Evolutionary conservation across 1,140 invertebrate genomes (phyloP), one percentile per base, ranked within the genome.

Genomic region (Magallana angulata): DNA sequence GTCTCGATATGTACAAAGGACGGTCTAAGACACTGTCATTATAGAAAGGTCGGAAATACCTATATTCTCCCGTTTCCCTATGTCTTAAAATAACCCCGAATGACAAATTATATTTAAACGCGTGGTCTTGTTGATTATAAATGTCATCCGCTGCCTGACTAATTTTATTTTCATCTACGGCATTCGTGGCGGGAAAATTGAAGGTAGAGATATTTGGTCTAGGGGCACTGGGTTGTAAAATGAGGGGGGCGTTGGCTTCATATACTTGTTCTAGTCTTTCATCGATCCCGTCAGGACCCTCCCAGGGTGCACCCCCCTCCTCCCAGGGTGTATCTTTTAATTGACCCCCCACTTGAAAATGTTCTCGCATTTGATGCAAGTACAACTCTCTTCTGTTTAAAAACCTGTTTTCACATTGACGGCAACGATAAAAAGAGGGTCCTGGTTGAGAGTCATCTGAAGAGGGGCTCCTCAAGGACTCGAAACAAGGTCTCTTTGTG

Each of bases 61-160:
- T 57, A 57, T 84, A 84, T 18, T 84, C 82, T 16, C 57, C 82
- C 16, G 57, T 84, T 30, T 84, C 82, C n/a, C 56, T 84, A 30
- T 84, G 48, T 59, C 14, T 57, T 16, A 84, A 59, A 58, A 84
- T 84, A 6, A 84, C 58, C n/a, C 82, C 82, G 18, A 84, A 84
- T 11, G 48, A 84, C n/a, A 84, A 84, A 57, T 84, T 84, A 14
- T 60, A 0, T 24, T 57, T 57, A 84, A 60, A 58, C 12, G 36
- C 36, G 2, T 48, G 36, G 36, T 48, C 36, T 0, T 48, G 36
- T 48, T 48, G 36, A 48, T 48, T 48, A 48, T 48, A 48, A 48
- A 48, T 48, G 3, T 48, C 5, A 48, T 48, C 36, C 36, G 36
- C 36, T 48, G 36, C 36, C 36, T 48, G 36, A 48, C 36, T 80